phyloP scores from a whole-genome alignment of 2,113 vertebrate species.

The Paracyprichromis sp. region DNA sequence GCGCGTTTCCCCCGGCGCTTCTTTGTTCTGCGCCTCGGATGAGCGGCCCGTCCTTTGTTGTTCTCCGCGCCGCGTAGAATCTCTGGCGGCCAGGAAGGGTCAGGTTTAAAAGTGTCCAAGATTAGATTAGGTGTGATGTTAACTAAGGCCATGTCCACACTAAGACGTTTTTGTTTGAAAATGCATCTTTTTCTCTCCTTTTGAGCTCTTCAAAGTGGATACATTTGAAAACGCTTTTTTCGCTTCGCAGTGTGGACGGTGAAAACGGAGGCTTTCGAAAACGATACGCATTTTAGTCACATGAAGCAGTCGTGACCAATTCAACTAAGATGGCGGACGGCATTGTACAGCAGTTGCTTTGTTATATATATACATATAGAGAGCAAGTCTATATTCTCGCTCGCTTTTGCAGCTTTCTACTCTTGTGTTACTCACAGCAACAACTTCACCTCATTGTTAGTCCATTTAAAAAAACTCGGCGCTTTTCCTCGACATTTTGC shows the following conservation, averaged over 20 bases:
- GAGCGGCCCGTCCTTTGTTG: no score
- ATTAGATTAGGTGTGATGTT: neutral
- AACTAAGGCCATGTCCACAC: neutral
- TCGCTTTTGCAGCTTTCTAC: neutral
- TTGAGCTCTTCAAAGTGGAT: neutral
- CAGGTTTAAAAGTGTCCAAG: no score
- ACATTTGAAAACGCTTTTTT: neutral
- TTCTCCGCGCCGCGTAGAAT: no score
- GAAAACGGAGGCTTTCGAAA: neutral
- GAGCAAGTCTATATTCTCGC: neutral
- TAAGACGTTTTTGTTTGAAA: neutral
- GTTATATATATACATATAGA: neutral
- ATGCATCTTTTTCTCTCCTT: neutral
- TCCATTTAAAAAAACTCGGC: neutral
- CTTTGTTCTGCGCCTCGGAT: no score
- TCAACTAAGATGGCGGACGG: neutral
- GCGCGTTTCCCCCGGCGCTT: no score
- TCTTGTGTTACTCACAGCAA: neutral
- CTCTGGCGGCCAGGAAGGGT: no score
- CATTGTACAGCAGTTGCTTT: neutral
- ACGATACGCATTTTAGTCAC: neutral
- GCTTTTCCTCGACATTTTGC: neutral
- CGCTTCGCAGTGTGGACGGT: neutral
- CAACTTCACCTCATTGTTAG: neutral
- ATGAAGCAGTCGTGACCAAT: neutral